Conservation (phyloP, 1,140 invertebrate genomes). For the Sweltsa coloradensis region DNA sequence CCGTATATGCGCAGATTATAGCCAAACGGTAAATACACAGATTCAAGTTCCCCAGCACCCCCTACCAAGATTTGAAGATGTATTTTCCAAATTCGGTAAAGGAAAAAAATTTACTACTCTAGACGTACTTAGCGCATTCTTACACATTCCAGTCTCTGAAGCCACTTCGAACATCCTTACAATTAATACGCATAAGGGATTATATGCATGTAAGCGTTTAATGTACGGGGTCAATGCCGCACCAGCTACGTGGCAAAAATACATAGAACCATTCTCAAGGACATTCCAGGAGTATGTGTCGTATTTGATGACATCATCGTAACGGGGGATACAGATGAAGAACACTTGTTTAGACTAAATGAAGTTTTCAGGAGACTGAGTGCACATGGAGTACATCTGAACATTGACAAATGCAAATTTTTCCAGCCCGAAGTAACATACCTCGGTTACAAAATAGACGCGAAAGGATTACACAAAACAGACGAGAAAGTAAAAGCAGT, state of each 20-base stretch:
- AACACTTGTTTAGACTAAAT: not conserved
- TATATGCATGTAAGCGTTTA: not conserved
- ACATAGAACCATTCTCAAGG: not conserved
- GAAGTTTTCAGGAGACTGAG: too few species aligned
- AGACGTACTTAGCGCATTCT: not conserved
- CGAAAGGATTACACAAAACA: not conserved
- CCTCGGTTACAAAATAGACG: too few species aligned
- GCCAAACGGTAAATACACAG: not conserved
- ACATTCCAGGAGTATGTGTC: not conserved
- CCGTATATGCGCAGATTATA: too few species aligned
- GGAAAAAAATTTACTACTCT: not conserved
- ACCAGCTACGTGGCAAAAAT: not conserved
- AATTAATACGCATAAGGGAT: not conserved
- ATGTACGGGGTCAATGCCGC: not conserved
- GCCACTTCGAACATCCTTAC: not conserved
- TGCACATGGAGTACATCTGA: not conserved
- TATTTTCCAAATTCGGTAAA: not conserved
- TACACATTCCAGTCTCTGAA: not conserved
- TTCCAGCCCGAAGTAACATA: not conserved
- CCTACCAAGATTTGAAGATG: not conserved
- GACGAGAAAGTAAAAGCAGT: not conserved
- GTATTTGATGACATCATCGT: not conserved
- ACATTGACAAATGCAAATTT: too few species aligned
- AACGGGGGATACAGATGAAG: not conserved
- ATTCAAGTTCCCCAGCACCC: not conserved